Evolutionary conservation across 2,113 vertebrate species (phyloP).

Genomic region (Lynx canadensis): DNA sequence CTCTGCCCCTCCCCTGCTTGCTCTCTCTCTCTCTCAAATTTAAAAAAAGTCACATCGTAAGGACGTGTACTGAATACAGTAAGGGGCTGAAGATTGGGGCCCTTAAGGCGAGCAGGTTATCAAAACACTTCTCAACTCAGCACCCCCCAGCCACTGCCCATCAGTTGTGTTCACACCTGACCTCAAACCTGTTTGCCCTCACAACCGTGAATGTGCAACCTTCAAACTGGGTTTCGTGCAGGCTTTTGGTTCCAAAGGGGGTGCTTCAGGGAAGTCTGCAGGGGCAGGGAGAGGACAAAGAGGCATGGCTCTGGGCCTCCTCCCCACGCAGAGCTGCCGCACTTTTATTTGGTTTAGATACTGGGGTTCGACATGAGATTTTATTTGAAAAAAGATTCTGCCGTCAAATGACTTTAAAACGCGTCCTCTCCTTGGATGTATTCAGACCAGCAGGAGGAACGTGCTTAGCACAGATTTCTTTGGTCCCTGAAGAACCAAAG

Average conservation of each 20-base stretch:
- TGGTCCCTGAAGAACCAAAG: not conserved
- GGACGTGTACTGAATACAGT: not conserved
- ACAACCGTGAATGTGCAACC: accelerated
- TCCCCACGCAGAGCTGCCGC: not conserved
- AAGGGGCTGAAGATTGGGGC: not conserved
- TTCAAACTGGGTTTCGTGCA: not conserved
- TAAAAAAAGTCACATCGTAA: not conserved
- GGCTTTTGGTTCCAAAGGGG: not conserved
- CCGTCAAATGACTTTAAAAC: not conserved
- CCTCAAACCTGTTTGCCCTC: not conserved
- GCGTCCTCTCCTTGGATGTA: not conserved
- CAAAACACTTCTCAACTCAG: not conserved
- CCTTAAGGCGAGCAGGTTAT: not conserved
- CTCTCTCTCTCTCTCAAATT: no score
- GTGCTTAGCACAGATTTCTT: not conserved
- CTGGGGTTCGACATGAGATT: not conserved
- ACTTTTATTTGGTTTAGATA: not conserved
- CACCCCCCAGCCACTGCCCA: not conserved
- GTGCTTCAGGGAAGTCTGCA: not conserved
- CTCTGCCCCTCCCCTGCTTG: no score
- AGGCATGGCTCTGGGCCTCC: no score
- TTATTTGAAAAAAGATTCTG: not conserved
- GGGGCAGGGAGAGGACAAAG: not conserved
- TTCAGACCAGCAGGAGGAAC: not conserved
- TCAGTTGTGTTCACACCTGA: not conserved